These are phyloP conservation scores for Pelvicachromis taeniatus DNA, from an alignment of 2,113 vertebrate genomes.

Conservation along the genomic window DNA sequence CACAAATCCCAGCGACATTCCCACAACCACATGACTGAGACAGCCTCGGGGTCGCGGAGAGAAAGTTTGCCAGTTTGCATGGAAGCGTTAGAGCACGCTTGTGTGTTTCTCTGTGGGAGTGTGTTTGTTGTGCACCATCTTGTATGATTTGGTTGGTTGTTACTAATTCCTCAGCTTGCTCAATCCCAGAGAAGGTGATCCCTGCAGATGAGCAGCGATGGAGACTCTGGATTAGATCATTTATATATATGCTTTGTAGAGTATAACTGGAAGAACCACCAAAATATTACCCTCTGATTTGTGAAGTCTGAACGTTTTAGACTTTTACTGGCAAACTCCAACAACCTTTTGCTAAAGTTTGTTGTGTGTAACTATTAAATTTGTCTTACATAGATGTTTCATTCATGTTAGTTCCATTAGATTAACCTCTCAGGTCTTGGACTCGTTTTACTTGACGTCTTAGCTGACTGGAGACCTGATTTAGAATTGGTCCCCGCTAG, in stretches of 20 bases:
- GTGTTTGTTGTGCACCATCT: neutral
- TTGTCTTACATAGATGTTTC: neutral
- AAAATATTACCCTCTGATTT: too few species aligned
- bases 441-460: neutral
- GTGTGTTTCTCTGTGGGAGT: neutral
- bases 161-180: neutral
- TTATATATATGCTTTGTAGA: neutral
- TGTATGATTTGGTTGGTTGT: neutral
- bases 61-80: slow-evolving; percentile 8
- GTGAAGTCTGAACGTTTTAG: neutral
- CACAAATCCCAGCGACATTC: slow-evolving; percentile 62
- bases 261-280: neutral
- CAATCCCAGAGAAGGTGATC: neutral
- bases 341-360: neutral
- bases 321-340: neutral
- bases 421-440: neutral
- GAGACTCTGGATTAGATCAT: slow-evolving; percentile 21
- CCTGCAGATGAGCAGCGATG: neutral
- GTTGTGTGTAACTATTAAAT: too few species aligned
- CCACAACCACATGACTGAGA: slow-evolving; percentile 55
- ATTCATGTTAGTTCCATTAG: neutral
- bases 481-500: neutral
- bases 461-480: neutral
- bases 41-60: slow-evolving; percentile 28
- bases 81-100: neutral